Evolutionary conservation across 2,113 vertebrate genomes (phyloP).

Genomic region (Chroicocephalus ridibundus): DNA sequence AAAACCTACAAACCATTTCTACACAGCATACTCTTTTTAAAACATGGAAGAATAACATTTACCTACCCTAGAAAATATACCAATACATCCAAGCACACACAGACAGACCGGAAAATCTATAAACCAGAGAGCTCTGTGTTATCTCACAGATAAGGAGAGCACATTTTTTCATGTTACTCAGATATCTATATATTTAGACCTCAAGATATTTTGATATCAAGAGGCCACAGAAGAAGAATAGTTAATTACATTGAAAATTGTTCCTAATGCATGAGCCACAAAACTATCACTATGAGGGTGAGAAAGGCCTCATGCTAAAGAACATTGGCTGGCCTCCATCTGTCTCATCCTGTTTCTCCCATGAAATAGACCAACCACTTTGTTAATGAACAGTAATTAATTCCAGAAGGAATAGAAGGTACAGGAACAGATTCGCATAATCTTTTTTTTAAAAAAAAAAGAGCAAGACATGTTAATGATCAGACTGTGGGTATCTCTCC

Average conservation of each 20-base stretch:
- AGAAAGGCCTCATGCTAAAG: constrained; percentile 27
- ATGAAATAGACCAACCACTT: constrained; percentile 26
- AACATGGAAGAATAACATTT: background rate
- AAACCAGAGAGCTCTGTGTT: background rate
- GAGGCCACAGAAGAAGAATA: background rate
- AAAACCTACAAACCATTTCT: background rate
- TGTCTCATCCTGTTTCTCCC: constrained; percentile 15
- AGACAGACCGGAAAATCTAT: background rate
- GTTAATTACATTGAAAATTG: background rate
- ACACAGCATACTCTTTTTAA: background rate
- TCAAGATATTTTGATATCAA: background rate
- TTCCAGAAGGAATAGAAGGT: constrained; percentile 20
- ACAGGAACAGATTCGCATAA: background rate
- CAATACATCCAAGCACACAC: background rate
- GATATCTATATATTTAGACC: background rate
- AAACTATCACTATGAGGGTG: constrained; percentile 3
- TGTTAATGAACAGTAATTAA: constrained; percentile 7
- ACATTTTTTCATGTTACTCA: background rate
- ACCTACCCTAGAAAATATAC: background rate
- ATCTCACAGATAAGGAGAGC: background rate
- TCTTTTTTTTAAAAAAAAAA: background rate
- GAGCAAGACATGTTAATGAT: background rate
- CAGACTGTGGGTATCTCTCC: background rate
- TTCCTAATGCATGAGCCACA: background rate
- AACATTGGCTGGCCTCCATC: constrained; percentile 36